phyloP scores from a whole-genome alignment of 1,140 invertebrate genomes.

The Hyles vespertilio region DNA sequence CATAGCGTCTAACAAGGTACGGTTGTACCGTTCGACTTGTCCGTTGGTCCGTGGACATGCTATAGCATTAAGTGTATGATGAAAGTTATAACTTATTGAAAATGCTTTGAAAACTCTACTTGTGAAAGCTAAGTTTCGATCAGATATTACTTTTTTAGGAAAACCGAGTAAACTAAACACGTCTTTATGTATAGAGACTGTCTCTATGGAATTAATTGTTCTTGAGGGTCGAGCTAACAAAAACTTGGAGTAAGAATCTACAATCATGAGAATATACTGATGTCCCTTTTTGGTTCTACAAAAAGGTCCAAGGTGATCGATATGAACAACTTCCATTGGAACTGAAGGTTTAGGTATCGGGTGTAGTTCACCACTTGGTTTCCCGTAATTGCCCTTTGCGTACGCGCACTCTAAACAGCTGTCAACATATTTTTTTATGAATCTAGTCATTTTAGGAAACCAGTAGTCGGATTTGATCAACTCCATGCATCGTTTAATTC shows the following conservation, averaged over 20 bases:
- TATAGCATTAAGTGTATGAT: conserved; percentile 35
- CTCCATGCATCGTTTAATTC: no score
- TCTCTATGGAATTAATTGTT: no score
- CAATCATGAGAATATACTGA: conserved; percentile 34
- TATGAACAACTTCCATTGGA: no score
- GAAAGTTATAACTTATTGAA: conserved; percentile 24
- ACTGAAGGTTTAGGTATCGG: no score
- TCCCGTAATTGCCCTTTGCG: no score
- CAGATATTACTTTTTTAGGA: conserved; percentile 29
- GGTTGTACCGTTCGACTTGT: conserved; percentile 27
- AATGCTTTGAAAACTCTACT: conserved; percentile 39
- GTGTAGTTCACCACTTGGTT: no score
- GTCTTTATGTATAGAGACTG: conserved; percentile 20
- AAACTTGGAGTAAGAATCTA: conserved; percentile 31
- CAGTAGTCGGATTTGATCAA: no score
- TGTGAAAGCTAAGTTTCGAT: conserved; percentile 37
- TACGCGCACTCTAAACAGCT: conserved; percentile 20
- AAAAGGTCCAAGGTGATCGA: no score
- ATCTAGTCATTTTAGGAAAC: no score
- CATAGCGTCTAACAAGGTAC: conserved; percentile 5
- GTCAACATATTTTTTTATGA: no score
- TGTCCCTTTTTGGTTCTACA: conserved; percentile 15
- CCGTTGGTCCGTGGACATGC: conserved; percentile 35
- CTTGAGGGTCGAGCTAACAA: no score
- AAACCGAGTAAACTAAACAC: conserved; percentile 32